Percentiles rank a stretch among this genome's conserved stretches.
Conservation (phyloP, 2,888 invertebrate species). For the Drosophila picticornis region DNA sequence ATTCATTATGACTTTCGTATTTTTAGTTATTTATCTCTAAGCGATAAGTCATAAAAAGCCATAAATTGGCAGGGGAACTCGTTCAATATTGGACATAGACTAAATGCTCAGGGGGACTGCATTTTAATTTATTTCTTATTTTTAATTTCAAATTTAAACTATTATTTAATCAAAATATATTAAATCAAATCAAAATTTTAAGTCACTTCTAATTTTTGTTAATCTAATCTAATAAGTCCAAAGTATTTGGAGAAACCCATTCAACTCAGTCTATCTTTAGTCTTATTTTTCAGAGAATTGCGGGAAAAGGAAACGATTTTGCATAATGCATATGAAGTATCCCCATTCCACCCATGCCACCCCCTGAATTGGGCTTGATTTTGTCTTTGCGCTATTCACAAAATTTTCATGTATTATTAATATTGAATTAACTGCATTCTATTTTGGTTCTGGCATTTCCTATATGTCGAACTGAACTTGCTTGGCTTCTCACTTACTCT, state of each 20-base stretch:
- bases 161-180: background rate
- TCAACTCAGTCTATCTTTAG: background rate
- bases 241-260: background rate
- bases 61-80: background rate
- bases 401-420: constrained; percentile 5
- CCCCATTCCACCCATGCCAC: background rate
- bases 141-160: background rate
- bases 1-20: background rate
- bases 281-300: background rate
- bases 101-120: background rate
- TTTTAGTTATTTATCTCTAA: background rate
- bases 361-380: constrained; percentile 18
- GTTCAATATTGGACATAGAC: background rate
- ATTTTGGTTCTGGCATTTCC: constrained; percentile 23
- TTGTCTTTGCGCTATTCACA: constrained; percentile 1
- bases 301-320: background rate
- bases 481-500: constrained; percentile 33
- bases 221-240: background rate
- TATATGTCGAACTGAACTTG: constrained; percentile 25
- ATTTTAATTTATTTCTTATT: background rate
- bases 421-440: constrained; percentile 8
- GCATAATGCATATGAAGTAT: background rate
- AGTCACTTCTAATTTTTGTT: background rate
- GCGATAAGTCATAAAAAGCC: background rate
- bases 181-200: background rate